Evolutionary conservation across 2,888 invertebrate genomes (phyloP), one percentile per base, ranked within the genome.

Genomic region (Brachyptera putata): DNA sequence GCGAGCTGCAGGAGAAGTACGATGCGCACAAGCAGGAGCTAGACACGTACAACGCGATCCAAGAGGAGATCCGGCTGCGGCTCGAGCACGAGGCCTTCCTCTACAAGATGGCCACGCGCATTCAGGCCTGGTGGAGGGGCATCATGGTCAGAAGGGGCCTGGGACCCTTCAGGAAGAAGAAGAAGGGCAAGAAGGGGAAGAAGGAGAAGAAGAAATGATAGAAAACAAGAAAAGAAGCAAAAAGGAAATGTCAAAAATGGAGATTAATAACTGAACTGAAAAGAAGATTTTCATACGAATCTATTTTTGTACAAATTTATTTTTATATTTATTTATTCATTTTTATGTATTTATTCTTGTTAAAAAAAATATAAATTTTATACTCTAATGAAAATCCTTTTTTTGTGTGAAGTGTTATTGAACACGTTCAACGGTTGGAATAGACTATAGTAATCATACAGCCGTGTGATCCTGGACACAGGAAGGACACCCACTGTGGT

Each of bases 101-200:
- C 22, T 16, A 22, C 46, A 46, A 46, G 13, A 46, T 46, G 46
- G 46, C 46, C 22, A 46, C 46, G 46, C 21, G 46, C 22, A 46
- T 46, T 18, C 46, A 46, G n/a, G 46, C 46, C 11, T 46, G 46
- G 46, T 46, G 46, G 46, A 21, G 24, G 11, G 46, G 46, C 22
- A 21, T 24, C 30, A 30, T 30, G 30, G 30, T 30, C 7, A 5
- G 30, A 7, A 30, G 30, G 30, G 5, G 30, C 7, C 11, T 30
- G 30, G 30, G 30, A 11, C 30, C 30, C 5, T 30, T 7, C 30
- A 30, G 24, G 46, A 46, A 46, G 46, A 46, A 24, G 22, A 21
- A 21, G 4, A 46, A 24, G 46, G 46, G 24, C 22, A 46, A 46
- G 24, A 30, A 30, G 30, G 30, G 30, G 30, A 24, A 9, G 4